phyloP scores from a whole-genome alignment of 37 sponge, comb jelly and placozoan species.

The Aphrocallistes beatrix region DNA sequence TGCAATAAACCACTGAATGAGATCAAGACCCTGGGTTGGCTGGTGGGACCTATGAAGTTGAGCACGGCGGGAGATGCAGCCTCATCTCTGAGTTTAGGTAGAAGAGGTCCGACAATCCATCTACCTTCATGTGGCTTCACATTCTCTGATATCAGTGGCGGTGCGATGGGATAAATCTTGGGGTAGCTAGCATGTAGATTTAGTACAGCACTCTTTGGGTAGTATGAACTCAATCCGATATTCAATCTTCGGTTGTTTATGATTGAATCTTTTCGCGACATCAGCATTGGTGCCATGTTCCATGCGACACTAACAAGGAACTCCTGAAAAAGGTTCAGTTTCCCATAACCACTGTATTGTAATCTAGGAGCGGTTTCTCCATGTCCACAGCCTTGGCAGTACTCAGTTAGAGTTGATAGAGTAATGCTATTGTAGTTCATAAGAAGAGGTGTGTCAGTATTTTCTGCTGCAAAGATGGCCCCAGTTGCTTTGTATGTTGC shows the following conservation, averaged over 20 bases:
- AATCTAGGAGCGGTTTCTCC: background rate
- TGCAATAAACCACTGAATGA: background rate
- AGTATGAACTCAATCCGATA: background rate
- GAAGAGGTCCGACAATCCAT: background rate
- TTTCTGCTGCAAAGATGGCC: background rate
- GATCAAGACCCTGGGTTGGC: background rate
- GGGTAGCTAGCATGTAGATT: background rate
- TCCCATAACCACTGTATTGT: background rate
- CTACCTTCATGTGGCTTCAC: background rate
- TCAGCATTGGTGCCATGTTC: background rate
- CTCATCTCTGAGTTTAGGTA: background rate
- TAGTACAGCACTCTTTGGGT: background rate
- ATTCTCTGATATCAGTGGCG: background rate
- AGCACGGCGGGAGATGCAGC: background rate
- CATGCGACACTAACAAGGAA: background rate
- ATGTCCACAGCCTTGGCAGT: background rate
- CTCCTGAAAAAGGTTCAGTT: background rate
- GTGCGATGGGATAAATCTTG: background rate
- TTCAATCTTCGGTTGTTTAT: background rate
- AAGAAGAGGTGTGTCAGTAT: background rate
- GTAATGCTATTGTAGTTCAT: background rate
- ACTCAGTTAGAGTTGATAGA: background rate
- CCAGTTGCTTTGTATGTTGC: background rate
- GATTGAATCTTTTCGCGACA: background rate
- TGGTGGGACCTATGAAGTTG: background rate